Evolutionary conservation across 2,113 vertebrate species (phyloP).

Genomic region (Beaufortia kweichowensis): DNA sequence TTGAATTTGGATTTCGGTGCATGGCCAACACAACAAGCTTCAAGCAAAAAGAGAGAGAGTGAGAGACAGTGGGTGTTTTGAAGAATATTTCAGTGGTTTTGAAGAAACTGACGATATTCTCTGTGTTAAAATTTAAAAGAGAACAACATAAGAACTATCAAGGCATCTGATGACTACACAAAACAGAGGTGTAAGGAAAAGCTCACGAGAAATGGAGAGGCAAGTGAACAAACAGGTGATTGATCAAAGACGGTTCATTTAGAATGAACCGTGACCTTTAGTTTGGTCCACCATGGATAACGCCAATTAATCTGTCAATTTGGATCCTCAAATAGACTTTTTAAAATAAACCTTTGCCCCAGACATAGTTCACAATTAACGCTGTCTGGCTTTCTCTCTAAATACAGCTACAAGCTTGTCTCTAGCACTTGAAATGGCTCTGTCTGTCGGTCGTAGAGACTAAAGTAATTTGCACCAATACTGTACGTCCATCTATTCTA

Average conservation of each 20-base stretch:
- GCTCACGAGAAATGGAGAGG: not conserved
- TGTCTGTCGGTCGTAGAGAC: constrained; percentile 29
- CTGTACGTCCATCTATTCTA: constrained; percentile 33
- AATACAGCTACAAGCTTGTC: constrained; percentile 46
- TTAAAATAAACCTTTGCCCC: constrained; percentile 56
- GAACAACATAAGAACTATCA: constrained; percentile 20
- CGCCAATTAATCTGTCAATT: constrained; percentile 61
- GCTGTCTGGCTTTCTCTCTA: constrained; percentile 61
- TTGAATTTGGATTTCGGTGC: constrained; percentile 55
- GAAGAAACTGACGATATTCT: constrained; percentile 24
- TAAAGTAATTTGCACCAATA: constrained; percentile 35
- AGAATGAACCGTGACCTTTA: constrained; percentile 62
- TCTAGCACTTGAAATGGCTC: constrained; percentile 15
- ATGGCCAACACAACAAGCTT: constrained; percentile 40
- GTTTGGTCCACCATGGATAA: constrained; percentile 59
- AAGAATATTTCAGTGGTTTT: constrained; percentile 36
- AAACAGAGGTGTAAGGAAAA: constrained; percentile 6
- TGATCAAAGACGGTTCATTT: constrained; percentile 41
- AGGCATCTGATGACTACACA: constrained; percentile 13
- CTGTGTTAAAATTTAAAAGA: constrained; percentile 26
- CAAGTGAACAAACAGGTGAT: constrained; percentile 6
- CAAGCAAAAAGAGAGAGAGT: constrained; percentile 8
- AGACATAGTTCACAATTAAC: constrained; percentile 64
- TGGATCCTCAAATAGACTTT: constrained; percentile 59
- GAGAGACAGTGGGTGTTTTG: constrained; percentile 31